Evolutionary conservation across 2,113 vertebrate genomes (phyloP).

Genomic region (Oenanthe melanoleuca): DNA sequence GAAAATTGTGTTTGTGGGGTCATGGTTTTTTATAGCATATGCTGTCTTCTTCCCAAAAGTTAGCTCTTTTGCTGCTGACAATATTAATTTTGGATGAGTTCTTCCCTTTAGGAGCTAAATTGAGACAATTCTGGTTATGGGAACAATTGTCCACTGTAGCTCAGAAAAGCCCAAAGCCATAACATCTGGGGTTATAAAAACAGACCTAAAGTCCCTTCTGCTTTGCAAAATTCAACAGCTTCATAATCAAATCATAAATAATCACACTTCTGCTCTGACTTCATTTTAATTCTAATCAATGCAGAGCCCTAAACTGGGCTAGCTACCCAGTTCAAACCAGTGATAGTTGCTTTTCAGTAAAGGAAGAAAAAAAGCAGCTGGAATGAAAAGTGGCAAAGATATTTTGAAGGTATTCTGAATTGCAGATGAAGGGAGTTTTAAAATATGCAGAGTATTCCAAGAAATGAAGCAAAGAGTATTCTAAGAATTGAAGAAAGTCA

Average conservation of each 20-base stretch:
- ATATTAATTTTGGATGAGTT: constrained; percentile 27
- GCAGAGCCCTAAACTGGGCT: neutral
- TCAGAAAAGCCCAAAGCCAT: constrained; percentile 8
- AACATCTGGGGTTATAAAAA: neutral
- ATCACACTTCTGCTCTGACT: neutral
- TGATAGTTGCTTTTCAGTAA: neutral
- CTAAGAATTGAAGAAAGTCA: neutral
- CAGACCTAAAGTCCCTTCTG: neutral
- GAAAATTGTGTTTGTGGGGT: constrained; percentile 35
- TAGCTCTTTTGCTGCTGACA: constrained; percentile 31
- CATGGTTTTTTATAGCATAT: constrained; percentile 26
- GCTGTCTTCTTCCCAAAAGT: constrained; percentile 27
- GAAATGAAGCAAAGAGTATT: neutral
- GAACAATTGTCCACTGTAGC: neutral
- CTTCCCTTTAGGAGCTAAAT: constrained; percentile 22
- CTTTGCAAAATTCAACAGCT: neutral
- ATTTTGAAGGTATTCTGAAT: neutral
- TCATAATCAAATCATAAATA: neutral
- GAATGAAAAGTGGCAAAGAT: neutral
- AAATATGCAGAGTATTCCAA: neutral
- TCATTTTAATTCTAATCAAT: neutral
- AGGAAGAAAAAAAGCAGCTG: neutral
- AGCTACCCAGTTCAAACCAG: neutral
- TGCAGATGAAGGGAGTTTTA: neutral
- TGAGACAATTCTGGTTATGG: neutral